phyloP scores from a whole-genome alignment of 2,113 vertebrate genomes.

The Corvus moneduloides region DNA sequence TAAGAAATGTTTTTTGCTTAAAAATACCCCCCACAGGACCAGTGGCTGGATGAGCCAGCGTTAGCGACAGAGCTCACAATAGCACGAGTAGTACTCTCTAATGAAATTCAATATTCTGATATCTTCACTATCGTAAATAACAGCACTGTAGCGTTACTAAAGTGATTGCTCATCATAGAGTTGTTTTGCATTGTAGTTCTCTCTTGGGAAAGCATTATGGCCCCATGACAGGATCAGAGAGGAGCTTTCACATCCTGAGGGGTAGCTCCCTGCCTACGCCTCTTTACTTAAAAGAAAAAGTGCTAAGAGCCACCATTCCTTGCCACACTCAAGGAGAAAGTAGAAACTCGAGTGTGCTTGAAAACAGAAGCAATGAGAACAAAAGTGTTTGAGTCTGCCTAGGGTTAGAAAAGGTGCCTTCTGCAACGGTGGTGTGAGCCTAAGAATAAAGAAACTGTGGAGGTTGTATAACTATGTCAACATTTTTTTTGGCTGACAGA shows the following conservation, averaged over 20 bases:
- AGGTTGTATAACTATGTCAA: neutral
- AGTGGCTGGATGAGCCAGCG: neutral
- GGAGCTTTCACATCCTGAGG: neutral
- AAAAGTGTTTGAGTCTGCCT: neutral
- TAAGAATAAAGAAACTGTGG: neutral
- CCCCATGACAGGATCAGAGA: accelerated
- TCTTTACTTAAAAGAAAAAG: neutral
- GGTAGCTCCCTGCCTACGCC: neutral
- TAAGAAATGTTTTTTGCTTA: neutral
- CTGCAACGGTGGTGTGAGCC: accelerated
- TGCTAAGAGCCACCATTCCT: neutral
- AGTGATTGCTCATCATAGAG: accelerated
- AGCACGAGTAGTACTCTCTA: neutral
- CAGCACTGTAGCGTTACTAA: neutral
- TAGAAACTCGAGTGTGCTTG: neutral
- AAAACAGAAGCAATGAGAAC: neutral
- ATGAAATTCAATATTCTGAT: neutral
- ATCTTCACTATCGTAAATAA: neutral
- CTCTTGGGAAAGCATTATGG: neutral
- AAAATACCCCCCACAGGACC: neutral
- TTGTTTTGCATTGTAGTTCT: neutral
- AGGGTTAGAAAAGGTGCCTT: neutral
- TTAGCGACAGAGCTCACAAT: accelerated
- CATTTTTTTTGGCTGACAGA: neutral
- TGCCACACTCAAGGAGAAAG: neutral